phyloP scores from a whole-genome alignment of 2,797 vertebrate species.

The Hippoglossus hippoglossus region DNA sequence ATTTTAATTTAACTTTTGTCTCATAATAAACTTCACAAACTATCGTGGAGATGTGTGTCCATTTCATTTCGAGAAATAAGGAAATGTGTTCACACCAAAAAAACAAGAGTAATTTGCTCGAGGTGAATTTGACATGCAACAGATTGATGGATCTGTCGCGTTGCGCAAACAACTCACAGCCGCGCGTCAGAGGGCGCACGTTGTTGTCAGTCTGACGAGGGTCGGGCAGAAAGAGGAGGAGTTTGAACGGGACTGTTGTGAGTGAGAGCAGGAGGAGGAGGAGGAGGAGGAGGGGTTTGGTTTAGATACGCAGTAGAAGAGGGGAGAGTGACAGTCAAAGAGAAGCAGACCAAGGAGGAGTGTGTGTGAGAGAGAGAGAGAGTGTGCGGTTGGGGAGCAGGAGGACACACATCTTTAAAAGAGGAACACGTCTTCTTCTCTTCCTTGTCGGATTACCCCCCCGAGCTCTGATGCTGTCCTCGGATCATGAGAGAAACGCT shows the following conservation, averaged over 20 bases:
- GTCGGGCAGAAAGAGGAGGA: slow-evolving; percentile 38
- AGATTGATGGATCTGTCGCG: not conserved
- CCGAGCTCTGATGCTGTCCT: slow-evolving; percentile 78
- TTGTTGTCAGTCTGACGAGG: slow-evolving; percentile 54
- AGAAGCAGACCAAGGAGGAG: slow-evolving; percentile 42
- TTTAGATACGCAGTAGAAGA: not conserved
- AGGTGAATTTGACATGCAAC: not conserved
- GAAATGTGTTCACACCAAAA: no score
- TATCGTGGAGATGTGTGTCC: no score
- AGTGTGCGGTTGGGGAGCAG: slow-evolving; percentile 46
- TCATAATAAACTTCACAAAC: no score
- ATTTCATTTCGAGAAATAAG: not conserved
- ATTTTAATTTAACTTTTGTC: no score
- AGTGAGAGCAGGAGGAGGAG: slow-evolving; percentile 68
- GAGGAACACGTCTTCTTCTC: slow-evolving; percentile 22
- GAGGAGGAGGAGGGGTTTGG: slow-evolving; percentile 61
- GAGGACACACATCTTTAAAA: not conserved
- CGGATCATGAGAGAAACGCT: slow-evolving; percentile 84
- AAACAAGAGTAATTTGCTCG: no score
- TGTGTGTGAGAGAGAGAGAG: not conserved
- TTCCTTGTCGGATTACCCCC: slow-evolving; percentile 47
- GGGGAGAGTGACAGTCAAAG: slow-evolving; percentile 58
- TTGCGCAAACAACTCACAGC: slow-evolving; percentile 50
- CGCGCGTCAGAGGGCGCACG: slow-evolving; percentile 37
- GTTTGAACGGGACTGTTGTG: slow-evolving; percentile 52